phyloP scores from a whole-genome alignment of 2,888 invertebrate genomes.

The Scaptomyza tumidula region DNA sequence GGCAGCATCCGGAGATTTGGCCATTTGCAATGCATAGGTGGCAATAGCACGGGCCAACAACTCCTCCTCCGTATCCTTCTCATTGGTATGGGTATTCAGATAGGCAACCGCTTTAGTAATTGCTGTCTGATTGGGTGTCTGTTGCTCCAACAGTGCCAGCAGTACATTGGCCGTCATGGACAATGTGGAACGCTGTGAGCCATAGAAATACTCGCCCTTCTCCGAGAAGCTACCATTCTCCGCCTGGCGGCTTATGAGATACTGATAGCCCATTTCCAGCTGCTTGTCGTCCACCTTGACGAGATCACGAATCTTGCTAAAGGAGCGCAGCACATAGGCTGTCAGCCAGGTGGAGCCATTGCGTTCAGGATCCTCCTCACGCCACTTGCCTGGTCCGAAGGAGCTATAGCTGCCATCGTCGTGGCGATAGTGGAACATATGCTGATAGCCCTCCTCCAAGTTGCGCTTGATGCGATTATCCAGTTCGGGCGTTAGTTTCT shows the following conservation, averaged over 20 bases:
- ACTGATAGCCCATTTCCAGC: conserved; percentile 88
- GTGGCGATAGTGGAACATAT: conserved; percentile 93
- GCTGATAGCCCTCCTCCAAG: conserved; percentile 95
- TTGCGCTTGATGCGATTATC: conserved; percentile 86
- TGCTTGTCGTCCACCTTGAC: conserved; percentile 89
- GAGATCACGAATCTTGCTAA: conserved; percentile 88
- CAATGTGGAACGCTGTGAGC: conserved; percentile 88
- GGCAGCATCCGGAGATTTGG: conserved; percentile 89
- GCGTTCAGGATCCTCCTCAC: conserved; percentile 84
- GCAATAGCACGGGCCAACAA: conserved; percentile 91
- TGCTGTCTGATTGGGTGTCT: conserved; percentile 85
- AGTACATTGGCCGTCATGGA: conserved; percentile 91
- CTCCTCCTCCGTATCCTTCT: conserved; percentile 87
- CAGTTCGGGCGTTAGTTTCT: conserved; percentile 88
- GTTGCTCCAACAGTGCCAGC: conserved; percentile 89
- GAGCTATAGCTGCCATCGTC: conserved; percentile 95
- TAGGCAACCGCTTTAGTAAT: conserved; percentile 92
- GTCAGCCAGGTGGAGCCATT: conserved; percentile 92
- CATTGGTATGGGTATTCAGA: conserved; percentile 86
- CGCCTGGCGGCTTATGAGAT: conserved; percentile 89
- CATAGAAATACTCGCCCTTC: conserved; percentile 89
- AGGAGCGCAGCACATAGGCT: conserved; percentile 91
- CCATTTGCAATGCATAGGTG: conserved; percentile 90
- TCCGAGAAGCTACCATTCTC: conserved; percentile 92
- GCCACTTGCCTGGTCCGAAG: conserved; percentile 86